Conservation (phyloP, 2,113 vertebrate genomes). For the Sakesphorus luctuosus region DNA sequence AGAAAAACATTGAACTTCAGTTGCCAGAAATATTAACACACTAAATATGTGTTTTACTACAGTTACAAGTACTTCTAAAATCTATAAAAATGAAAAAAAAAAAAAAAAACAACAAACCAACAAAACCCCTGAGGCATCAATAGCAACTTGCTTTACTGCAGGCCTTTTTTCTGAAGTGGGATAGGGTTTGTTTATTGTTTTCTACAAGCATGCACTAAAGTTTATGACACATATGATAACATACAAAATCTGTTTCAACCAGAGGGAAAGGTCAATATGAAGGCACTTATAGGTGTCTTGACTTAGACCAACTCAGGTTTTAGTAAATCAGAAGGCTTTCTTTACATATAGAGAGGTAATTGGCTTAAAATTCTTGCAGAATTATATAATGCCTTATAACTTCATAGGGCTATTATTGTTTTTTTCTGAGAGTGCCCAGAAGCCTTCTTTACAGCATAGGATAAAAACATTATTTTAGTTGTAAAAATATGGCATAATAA, state of each 20-base stretch:
- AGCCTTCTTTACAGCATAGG: not conserved
- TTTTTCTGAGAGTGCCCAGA: not conserved
- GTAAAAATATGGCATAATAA: not conserved
- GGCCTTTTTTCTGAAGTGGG: not conserved
- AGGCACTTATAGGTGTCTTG: not conserved
- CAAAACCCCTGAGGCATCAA: too few species aligned
- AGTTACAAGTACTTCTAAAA: too few species aligned
- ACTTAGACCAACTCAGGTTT: not conserved
- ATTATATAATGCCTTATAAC: not conserved
- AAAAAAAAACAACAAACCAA: too few species aligned
- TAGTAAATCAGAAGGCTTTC: not conserved
- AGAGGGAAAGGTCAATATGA: not conserved
- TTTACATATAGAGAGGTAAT: not conserved
- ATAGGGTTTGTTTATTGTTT: not conserved
- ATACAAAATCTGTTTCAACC: not conserved
- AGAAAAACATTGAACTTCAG: too few species aligned
- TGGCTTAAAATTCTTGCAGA: not conserved
- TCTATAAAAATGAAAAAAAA: too few species aligned
- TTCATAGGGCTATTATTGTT: not conserved
- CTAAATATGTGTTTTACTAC: too few species aligned
- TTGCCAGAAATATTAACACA: too few species aligned
- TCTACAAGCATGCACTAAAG: not conserved
- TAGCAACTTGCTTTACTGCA: not conserved
- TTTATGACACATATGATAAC: not conserved
- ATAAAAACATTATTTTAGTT: not conserved